A percentile compares a stretch with the other conserved stretches of the same genome.
Evolutionary conservation across 2,113 vertebrate genomes (phyloP).

Genomic region (Baryphthengus martii): DNA sequence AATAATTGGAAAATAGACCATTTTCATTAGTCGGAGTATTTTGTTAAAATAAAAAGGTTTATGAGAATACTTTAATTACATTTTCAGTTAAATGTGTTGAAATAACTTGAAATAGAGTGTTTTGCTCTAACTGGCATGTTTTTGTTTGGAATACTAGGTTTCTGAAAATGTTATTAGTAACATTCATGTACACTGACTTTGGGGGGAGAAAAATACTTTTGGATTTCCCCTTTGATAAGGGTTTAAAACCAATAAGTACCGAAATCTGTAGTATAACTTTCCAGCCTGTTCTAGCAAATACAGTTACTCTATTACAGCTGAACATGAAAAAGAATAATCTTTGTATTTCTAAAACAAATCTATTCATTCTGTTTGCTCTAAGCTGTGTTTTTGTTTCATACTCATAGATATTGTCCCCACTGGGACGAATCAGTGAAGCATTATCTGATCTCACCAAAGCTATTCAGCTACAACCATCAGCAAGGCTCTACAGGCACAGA

Average conservation of each 20-base stretch:
- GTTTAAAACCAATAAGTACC: neutral
- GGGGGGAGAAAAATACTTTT: neutral
- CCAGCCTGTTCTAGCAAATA: neutral
- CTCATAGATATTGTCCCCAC: conserved; percentile 89
- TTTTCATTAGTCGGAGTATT: neutral
- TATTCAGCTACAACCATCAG: conserved; percentile 92
- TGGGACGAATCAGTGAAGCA: conserved; percentile 93
- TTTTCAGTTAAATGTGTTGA: neutral
- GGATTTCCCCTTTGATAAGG: neutral
- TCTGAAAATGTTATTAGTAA: neutral
- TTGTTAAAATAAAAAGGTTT: neutral
- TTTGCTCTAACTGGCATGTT: neutral
- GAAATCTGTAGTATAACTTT: neutral
- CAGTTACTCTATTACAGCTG: neutral
- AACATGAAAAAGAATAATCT: neutral
- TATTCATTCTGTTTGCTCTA: neutral
- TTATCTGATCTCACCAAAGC: conserved; percentile 92
- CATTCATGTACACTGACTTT: neutral
- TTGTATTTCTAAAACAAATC: neutral
- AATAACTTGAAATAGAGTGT: neutral
- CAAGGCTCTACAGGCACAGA: conserved; percentile 91
- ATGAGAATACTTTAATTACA: neutral
- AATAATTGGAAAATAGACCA: neutral
- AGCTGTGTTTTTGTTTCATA: neutral
- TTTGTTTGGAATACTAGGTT: neutral